Conservation (phyloP, 2,888 invertebrate species). For the Drymonia ruficornis region DNA sequence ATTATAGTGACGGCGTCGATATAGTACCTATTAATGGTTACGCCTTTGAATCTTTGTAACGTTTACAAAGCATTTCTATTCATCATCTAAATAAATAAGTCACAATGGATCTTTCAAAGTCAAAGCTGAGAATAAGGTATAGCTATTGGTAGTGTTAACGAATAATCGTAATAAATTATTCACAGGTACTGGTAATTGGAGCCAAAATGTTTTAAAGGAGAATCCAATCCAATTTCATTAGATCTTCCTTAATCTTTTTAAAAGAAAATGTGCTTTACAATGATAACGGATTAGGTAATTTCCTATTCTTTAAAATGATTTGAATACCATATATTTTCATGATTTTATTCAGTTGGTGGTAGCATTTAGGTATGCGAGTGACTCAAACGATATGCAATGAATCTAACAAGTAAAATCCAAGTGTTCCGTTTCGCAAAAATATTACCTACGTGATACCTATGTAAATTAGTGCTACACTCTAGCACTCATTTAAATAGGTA, state of each 20-base stretch:
- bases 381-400: too few species aligned
- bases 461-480: too few species aligned
- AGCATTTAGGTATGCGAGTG: background rate
- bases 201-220: conserved; percentile 9
- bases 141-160: background rate
- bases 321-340: too few species aligned
- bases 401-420: background rate
- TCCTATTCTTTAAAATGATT: too few species aligned
- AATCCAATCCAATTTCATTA: conserved; percentile 28
- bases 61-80: background rate
- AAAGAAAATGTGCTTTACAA: conserved; percentile 16
- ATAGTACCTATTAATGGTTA: background rate
- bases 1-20: background rate
- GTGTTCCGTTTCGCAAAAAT: background rate
- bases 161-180: conserved; percentile 12
- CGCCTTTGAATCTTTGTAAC: background rate
- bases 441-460: background rate
- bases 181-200: conserved; percentile 8
- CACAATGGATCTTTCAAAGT: background rate
- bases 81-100: background rate
- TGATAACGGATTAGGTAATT: too few species aligned
- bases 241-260: conserved; percentile 20
- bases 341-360: conserved; percentile 3
- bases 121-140: background rate
- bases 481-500: background rate